phyloP scores from a whole-genome alignment of 2,888 invertebrate species.

The Dione juno region DNA sequence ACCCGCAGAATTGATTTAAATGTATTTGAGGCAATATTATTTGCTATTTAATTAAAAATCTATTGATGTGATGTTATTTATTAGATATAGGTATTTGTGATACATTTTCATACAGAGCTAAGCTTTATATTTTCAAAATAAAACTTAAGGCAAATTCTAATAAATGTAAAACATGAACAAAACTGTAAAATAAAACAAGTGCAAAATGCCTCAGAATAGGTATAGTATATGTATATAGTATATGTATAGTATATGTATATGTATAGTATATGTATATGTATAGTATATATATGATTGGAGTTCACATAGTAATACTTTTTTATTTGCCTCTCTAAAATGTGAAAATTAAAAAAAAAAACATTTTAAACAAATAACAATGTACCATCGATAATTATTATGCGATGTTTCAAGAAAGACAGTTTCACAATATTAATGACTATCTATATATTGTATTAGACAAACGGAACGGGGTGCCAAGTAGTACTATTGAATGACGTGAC shows the following conservation, averaged over 20 bases:
- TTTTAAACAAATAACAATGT: background rate
- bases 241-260: too few relatives aligned
- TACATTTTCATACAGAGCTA: background rate
- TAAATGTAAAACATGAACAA: too few relatives aligned
- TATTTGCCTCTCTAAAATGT: background rate
- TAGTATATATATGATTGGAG: background rate
- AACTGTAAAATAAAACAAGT: background rate
- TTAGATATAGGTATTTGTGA: background rate
- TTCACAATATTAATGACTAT: conserved; percentile 9
- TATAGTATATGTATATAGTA: too few relatives aligned
- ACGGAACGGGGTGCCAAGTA: conserved; percentile 12
- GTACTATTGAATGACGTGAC: conserved; percentile 24
- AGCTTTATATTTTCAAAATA: background rate
- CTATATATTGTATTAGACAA: background rate
- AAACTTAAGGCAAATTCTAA: too few relatives aligned
- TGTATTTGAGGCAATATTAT: conserved; percentile 27
- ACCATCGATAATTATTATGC: background rate
- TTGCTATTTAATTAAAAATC: background rate
- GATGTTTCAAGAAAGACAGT: background rate
- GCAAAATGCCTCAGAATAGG: background rate
- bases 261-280: too few relatives aligned
- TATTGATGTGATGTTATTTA: background rate
- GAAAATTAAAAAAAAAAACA: background rate
- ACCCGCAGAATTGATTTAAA: conserved; percentile 34
- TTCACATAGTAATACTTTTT: background rate